Conservation (phyloP, 92 coral and sea anemone species). For the Palythoa heliodiscus region DNA sequence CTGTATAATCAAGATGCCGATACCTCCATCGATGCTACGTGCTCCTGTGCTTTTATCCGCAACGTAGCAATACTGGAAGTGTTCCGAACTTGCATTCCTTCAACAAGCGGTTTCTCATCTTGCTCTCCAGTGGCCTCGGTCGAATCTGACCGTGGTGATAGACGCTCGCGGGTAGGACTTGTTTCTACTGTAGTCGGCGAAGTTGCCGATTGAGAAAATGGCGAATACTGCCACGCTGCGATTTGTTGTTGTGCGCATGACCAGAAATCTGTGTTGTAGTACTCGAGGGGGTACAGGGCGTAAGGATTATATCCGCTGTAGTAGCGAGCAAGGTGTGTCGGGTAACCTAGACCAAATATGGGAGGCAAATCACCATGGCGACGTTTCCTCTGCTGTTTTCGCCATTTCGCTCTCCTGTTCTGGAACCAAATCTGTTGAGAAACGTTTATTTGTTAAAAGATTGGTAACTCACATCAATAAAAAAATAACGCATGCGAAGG, state of each 20-base stretch:
- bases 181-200: conserved; percentile 49
- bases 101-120: conserved; percentile 45
- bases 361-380: conserved; percentile 74
- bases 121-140: conserved; percentile 48
- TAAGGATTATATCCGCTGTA: conserved; percentile 71
- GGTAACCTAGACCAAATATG: conserved; percentile 81
- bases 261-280: conserved; percentile 90
- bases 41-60: conserved; percentile 78
- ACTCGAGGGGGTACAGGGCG: conserved; percentile 66
- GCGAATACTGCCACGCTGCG: conserved; percentile 76
- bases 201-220: conserved; percentile 53
- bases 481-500: too few relatives aligned
- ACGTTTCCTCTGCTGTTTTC: conserved; percentile 83
- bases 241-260: conserved; percentile 85
- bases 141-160: conserved; percentile 60
- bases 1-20: conserved; percentile 12
- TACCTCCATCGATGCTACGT: conserved; percentile 62
- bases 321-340: conserved; percentile 78
- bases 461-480: not conserved
- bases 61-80: conserved; percentile 75
- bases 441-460: not conserved
- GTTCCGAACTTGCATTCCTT: conserved; percentile 63
- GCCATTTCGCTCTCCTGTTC: conserved; percentile 91
- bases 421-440: conserved; percentile 85
- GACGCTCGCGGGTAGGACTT: conserved; percentile 43